phyloP scores from a whole-genome alignment of 2,113 vertebrate genomes.

The Blennius ocellaris region DNA sequence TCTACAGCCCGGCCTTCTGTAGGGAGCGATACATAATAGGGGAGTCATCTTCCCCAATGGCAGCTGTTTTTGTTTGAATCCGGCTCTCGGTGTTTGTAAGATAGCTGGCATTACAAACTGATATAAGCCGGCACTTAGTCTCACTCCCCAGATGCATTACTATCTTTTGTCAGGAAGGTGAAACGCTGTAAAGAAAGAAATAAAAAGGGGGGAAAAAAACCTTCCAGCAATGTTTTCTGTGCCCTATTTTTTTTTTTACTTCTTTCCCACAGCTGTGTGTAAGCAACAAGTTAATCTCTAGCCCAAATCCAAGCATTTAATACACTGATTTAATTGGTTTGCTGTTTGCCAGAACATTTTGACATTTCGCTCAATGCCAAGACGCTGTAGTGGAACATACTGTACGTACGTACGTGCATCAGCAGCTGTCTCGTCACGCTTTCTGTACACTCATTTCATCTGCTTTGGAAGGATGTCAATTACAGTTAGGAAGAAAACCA shows the following conservation, averaged over 20 bases:
- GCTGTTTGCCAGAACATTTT: constrained; percentile 13
- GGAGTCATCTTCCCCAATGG: constrained; percentile 39
- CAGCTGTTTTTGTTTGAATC: constrained; percentile 39
- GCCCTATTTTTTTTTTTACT: too few relatives aligned
- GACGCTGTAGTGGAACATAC: not conserved
- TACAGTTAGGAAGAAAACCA: too few relatives aligned
- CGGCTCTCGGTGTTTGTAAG: constrained; percentile 28
- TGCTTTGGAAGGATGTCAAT: not conserved
- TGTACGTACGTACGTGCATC: not conserved
- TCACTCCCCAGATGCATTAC: constrained; percentile 9
- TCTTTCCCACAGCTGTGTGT: not conserved
- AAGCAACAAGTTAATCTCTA: constrained; percentile 15
- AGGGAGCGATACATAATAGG: constrained; percentile 40
- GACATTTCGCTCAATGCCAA: not conserved
- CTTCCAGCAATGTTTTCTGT: not conserved
- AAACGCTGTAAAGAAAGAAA: constrained; percentile 5
- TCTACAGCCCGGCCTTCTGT: constrained; percentile 15
- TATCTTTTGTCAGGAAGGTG: constrained; percentile 1
- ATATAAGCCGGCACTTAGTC: constrained; percentile 31
- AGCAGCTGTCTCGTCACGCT: not conserved
- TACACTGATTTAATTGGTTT: constrained; percentile 4
- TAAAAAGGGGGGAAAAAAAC: too few relatives aligned
- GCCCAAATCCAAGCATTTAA: constrained; percentile 13
- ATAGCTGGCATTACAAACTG: constrained; percentile 39
- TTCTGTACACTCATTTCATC: not conserved